These are phyloP conservation scores for Lepisosteus osseus DNA, from an alignment of 2,113 vertebrate genomes.

Conservation along the genomic window DNA sequence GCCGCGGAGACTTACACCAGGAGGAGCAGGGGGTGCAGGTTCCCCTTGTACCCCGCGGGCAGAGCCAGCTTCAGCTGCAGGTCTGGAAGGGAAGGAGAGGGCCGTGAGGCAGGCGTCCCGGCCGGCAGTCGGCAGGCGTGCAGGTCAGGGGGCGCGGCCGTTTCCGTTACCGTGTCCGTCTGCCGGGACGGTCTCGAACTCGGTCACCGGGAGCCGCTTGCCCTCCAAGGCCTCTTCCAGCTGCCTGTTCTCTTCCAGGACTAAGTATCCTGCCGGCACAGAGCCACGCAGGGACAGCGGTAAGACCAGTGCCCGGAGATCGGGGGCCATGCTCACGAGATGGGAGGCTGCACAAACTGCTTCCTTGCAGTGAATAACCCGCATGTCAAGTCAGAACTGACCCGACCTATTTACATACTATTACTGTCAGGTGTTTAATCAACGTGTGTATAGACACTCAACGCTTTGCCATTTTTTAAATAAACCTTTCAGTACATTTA, in stretches of 20 bases:
- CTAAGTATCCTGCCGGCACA: constrained; percentile 52
- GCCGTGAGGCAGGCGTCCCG: background rate
- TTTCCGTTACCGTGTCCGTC: constrained; percentile 59
- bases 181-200: constrained; percentile 56
- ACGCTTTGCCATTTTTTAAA: too few species aligned
- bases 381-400: too few species aligned
- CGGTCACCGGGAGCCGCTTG: constrained; percentile 59
- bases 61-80: constrained; percentile 69
- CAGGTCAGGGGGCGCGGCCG: background rate
- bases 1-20: constrained; percentile 62
- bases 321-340: too few species aligned
- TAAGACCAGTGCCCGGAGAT: background rate
- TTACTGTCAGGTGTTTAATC: too few species aligned
- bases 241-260: constrained; percentile 67
- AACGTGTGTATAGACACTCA: too few species aligned
- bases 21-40: constrained; percentile 67
- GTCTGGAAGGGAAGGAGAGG: constrained; percentile 50
- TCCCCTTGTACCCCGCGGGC: constrained; percentile 63
- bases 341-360: too few species aligned
- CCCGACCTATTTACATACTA: too few species aligned
- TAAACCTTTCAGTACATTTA: too few species aligned
- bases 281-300: background rate
- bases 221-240: constrained; percentile 55
- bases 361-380: too few species aligned
- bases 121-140: too few species aligned